Evolutionary conservation across 92 coral and sea anemone species (phyloP), one percentile per base, ranked within the genome.

Genomic region (Porites evermanni): DNA sequence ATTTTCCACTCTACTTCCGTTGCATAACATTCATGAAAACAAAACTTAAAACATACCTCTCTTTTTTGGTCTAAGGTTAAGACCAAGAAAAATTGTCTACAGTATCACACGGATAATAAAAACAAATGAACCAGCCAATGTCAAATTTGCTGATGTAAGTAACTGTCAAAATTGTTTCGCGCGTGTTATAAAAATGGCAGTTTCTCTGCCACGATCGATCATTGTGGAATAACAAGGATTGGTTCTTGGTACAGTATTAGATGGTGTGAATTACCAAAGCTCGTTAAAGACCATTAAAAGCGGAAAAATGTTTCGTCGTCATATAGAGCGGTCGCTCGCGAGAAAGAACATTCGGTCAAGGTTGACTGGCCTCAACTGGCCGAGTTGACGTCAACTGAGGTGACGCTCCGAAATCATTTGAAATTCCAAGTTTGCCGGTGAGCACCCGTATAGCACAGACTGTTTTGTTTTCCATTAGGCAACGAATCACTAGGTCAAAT

Each of bases 361-460:
- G 70, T 69, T 81, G 58, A 2, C 4, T 81, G 32, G 56, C 29
- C 5, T 70, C 16, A 8, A 12, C 77, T 58, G 70, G 75, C 71
- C 58, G 59, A 72, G 71, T 63, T 81, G 86, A 80, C 78, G 86
- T 81, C 68, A 81, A 26, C 19, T 71, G 68, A 54, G 47, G 70
- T 70, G 85, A 56, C 86, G 67, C 58, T 56, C 6, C 47, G 6
- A 38, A 32, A 3, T 32, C 38, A 38, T 81, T 23, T 67, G 32
- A 47, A 81, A 71, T 24, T 24, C 8, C 51, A 26, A 70, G 83
- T 79, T 79, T 79, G 72, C 52, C 47, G 47, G 47, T 29, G 32
- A 79, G 72, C 59, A 38, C 64, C 65, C 65, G 72, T 77, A 17
- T 76, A n/a, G 11, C 32, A 76, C 24, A 23, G 7, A 78, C 14